These are phyloP conservation scores for Anoura caudifer DNA, from an alignment of 2,113 vertebrate genomes.

Conservation along the genomic window DNA sequence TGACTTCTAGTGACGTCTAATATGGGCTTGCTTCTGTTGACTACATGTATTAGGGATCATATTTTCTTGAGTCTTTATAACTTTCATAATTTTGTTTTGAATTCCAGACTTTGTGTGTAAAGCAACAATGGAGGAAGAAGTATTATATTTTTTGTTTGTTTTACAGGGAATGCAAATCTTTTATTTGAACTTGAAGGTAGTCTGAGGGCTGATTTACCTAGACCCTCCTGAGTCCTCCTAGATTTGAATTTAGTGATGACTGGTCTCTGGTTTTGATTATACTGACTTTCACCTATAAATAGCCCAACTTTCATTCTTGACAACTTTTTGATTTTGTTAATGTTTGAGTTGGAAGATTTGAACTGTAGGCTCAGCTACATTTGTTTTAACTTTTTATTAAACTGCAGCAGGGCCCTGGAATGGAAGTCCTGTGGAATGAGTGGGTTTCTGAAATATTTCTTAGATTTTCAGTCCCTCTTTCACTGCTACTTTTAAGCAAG, in stretches of 20 bases:
- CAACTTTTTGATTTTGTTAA: not conserved
- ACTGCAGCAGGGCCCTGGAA: not conserved
- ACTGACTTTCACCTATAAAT: not conserved
- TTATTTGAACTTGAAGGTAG: not conserved
- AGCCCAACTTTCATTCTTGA: not conserved
- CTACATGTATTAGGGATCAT: not conserved
- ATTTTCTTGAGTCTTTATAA: not conserved
- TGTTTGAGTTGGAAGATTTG: not conserved
- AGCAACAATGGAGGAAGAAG: not conserved
- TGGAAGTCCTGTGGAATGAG: not conserved
- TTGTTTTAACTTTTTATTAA: not conserved
- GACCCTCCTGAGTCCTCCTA: not conserved
- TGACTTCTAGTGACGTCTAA: not conserved
- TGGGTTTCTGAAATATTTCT: not conserved
- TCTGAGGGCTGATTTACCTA: not conserved
- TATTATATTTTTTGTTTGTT: not conserved
- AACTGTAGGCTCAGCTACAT: not conserved
- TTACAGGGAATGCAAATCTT: not conserved
- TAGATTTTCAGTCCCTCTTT: not conserved
- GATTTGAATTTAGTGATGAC: not conserved
- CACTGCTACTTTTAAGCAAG: not conserved
- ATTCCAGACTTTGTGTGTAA: not conserved
- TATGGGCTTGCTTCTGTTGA: not conserved
- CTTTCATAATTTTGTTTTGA: not conserved
- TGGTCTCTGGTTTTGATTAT: not conserved